Percentiles rank a stretch among this genome's conserved stretches.
Evolutionary conservation across 2,888 invertebrate species (phyloP).

Genomic region (Acanthosoma haemorrhoidale): DNA sequence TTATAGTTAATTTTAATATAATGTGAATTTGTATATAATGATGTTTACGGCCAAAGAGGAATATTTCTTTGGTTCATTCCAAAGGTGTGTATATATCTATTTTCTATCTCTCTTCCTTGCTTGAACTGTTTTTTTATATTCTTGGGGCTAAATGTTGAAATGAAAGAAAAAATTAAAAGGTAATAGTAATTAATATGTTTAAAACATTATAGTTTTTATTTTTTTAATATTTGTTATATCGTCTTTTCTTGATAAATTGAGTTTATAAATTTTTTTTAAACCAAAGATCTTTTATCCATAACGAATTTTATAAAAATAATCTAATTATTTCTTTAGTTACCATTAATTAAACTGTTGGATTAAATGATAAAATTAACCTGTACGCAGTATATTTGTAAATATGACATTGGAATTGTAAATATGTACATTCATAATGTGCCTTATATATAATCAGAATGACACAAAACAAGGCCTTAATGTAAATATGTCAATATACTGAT

Average conservation of each 20-base stretch:
- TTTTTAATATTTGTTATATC: constrained; percentile 2
- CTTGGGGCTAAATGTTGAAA: not conserved
- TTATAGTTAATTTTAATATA: not conserved
- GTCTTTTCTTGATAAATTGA: not conserved
- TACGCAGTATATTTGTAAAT: no score
- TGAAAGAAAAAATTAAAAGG: no score
- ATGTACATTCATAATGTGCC: not conserved
- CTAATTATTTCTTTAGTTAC: constrained; percentile 8
- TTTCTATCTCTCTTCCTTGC: not conserved
- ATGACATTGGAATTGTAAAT: not conserved
- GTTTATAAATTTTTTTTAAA: not conserved
- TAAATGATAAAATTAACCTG: not conserved
- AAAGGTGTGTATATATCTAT: not conserved
- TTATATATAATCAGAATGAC: not conserved
- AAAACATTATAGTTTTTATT: not conserved
- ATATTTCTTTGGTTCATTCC: not conserved
- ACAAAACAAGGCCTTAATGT: not conserved
- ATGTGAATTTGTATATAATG: not conserved
- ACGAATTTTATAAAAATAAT: constrained; percentile 9
- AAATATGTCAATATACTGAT: not conserved
- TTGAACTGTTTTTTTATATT: not conserved
- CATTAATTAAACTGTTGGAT: not conserved
- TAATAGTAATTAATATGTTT: constrained; percentile 11
- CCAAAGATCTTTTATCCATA: not conserved
- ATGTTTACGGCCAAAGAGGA: no score